Base-by-base conservation (phyloP, 2,113 vertebrate species). In the Picathartes gymnocephalus region DNA sequence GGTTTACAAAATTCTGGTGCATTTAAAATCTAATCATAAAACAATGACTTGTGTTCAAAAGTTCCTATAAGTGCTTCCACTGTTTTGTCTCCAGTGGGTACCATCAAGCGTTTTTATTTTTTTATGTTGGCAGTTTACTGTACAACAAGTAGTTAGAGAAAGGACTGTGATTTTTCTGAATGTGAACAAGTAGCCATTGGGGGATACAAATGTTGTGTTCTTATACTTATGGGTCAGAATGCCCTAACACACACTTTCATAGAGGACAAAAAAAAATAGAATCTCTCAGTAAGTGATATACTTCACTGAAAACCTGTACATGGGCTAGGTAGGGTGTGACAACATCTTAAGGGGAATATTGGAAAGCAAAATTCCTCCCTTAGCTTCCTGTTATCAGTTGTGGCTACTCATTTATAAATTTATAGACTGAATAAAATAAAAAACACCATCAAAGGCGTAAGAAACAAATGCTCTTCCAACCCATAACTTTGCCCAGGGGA, bases 21-120 rank as follows among this genome's bases (percentile, higher is more conserved):
- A 66, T 88, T 90, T 88, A 60, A 82, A 93, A 86, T 73, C 47
- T 90, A 88, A 86, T 90, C 7, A 66, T 90, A 95, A 77, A 73
- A 78, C 30, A 90, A 54, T 28, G 45, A 18, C 60, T 71, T 86
- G 24, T 58, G 35, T 44, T 86, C 60, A 66, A 62, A 83, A 24
- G 54, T 85, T 79, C 79, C 62, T 62, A 0, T 40, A 90, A 91
- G 54, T 58, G 33, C 13, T 91, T 80, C 24, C 31, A 77, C 42
- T 73, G 22, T 50, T 85, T 86, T 51, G 33, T 91, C 90, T 73
- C 78, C 74, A 73, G 42, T 47, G 47, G 39, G 19, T 82, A 90
- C 7, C 44, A 87, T n/a, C 51, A 80, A 94, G 47, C 20, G 40
- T 18, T 79, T 81, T 78, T 71, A 24, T 28, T 70, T 79, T 95